Evolutionary conservation across 2,888 invertebrate genomes (phyloP), one percentile per base, ranked within the genome.

Genomic region (Thelaira solivaga): DNA sequence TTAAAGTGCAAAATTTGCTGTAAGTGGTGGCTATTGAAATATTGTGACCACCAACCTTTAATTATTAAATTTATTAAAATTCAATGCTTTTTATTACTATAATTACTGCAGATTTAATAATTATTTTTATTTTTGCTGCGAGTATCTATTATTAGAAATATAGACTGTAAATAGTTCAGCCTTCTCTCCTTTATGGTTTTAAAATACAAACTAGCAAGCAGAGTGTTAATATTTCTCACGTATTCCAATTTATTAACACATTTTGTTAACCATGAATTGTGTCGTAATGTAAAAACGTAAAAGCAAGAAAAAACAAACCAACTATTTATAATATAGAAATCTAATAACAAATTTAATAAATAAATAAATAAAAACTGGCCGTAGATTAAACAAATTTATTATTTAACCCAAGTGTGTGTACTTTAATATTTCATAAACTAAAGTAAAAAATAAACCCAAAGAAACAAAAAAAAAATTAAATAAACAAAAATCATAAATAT

Each of bases 181-280:
- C 34, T 36, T 6, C 5, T 26, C 24, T 41, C 13, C 36, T 39
- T 39, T n/a, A 29, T 11, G 8, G 6, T 0, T 4, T 62, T 7
- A 47, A n/a, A n/a, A 24, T 36, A 36, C 8, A 36, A 61, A 49
- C 34, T n/a, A 2, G n/a, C n/a, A n/a, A n/a, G n/a, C n/a, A n/a
- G n/a, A n/a, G 16, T 36, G 16, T n/a, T 11, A 59, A 31, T 5
- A n/a, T 24, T 53, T 13, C 47, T 22, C 47, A 49, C 22, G 26
- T 34, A 16, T 20, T 29, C 11, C 22, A 72, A 55, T 39, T 67
- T 41, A 49, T 72, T 76, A 77, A 77, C 72, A 73, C 62, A 64
- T 73, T 77, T 57, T 59, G 31, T 36, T 73, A 62, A 64, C 62
- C 67, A 73, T 77, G 72, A 77, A 68, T 73, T 77, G 57, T 77